phyloP scores from a whole-genome alignment of 2,113 vertebrate genomes.

The Rhinichthys klamathensis region DNA sequence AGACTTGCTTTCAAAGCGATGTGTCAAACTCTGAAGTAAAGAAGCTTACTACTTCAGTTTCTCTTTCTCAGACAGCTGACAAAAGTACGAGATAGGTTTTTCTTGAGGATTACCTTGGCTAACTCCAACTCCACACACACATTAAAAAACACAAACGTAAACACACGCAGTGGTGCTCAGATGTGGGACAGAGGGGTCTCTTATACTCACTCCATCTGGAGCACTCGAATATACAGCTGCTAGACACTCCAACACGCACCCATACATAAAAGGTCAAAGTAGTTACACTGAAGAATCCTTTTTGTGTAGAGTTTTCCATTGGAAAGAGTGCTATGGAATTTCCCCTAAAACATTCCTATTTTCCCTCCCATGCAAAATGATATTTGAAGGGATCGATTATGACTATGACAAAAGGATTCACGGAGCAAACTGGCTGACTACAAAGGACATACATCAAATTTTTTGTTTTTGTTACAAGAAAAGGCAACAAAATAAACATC shows the following conservation, averaged over 20 bases:
- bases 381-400: background rate
- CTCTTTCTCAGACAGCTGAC: slow-evolving; percentile 34
- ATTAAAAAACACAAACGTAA: background rate
- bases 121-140: slow-evolving; percentile 7
- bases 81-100: slow-evolving; percentile 16
- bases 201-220: slow-evolving; percentile 29
- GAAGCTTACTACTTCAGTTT: slow-evolving; percentile 21
- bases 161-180: slow-evolving; percentile 46
- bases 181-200: slow-evolving; percentile 56
- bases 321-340: background rate
- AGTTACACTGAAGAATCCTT: background rate
- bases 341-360: slow-evolving; percentile 23
- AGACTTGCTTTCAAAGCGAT: slow-evolving; percentile 36
- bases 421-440: slow-evolving; percentile 14
- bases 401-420: background rate
- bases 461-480: slow-evolving; percentile 65
- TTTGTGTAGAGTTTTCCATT: slow-evolving; percentile 14
- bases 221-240: slow-evolving; percentile 31
- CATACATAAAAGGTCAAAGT: background rate
- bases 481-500: slow-evolving; percentile 67
- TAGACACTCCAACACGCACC: background rate
- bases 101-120: slow-evolving; percentile 13
- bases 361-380: slow-evolving; percentile 32
- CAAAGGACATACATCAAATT: slow-evolving; percentile 67
- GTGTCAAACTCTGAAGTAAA: slow-evolving; percentile 28